Percentiles rank a stretch among this genome's conserved stretches.
Conservation (phyloP, 2,113 vertebrate genomes). For the Cyanoramphus novaezelandiae region DNA sequence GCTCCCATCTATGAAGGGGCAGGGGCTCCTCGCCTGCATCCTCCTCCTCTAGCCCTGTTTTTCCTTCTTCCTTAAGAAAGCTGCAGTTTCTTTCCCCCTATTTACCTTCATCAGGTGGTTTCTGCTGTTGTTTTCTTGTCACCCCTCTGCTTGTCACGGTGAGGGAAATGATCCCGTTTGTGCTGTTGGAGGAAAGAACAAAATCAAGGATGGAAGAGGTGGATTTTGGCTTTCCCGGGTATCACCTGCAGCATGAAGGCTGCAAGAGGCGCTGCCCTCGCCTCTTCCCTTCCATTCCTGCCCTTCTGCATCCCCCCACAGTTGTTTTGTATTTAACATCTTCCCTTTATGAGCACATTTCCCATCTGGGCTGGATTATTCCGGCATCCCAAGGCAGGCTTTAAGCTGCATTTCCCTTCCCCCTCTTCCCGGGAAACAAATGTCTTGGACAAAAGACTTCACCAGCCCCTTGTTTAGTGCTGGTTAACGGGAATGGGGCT, state of each 20-base stretch:
- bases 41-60: neutral
- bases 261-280: neutral
- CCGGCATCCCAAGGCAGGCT: neutral
- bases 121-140: neutral
- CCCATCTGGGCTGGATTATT: conserved; percentile 24
- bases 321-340: neutral
- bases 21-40: neutral
- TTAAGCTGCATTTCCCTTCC: neutral
- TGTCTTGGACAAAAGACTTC: neutral
- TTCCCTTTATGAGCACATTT: neutral
- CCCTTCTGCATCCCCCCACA: neutral
- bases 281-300: neutral
- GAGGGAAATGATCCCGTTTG: neutral
- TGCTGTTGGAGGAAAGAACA: neutral
- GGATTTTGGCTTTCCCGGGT: neutral
- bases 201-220: neutral
- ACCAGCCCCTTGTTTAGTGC: accelerated
- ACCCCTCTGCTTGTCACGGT: accelerated
- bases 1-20: neutral
- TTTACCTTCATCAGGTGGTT: neutral
- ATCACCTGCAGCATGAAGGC: neutral
- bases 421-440: neutral
- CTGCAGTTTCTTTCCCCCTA: neutral
- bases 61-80: neutral
- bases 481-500: neutral